phyloP scores from a whole-genome alignment of 2,797 vertebrate species.

The Ctenopoma kingsleyae region DNA sequence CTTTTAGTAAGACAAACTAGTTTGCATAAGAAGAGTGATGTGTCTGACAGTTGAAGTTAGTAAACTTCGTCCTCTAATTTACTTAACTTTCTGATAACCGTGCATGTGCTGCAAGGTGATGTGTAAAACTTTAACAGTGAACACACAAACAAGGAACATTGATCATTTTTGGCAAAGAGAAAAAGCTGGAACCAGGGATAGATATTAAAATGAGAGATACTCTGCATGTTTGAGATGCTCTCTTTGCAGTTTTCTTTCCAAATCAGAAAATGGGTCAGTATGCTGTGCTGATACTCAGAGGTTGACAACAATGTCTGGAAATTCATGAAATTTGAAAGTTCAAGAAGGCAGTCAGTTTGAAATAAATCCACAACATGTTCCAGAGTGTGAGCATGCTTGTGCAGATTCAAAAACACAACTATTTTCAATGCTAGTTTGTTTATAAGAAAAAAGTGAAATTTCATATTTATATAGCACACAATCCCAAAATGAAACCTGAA shows the following conservation, averaged over 20 bases:
- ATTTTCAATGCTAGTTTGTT: slow-evolving; percentile 8
- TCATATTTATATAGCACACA: neutral
- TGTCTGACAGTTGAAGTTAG: slow-evolving; percentile 27
- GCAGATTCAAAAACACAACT: slow-evolving; percentile 11
- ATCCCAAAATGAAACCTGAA: slow-evolving; percentile 9
- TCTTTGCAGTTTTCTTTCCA: slow-evolving; percentile 39
- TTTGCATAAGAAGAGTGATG: slow-evolving; percentile 43
- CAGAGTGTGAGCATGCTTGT: neutral
- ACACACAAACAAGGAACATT: too few species aligned
- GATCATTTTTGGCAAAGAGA: too few species aligned
- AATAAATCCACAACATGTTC: slow-evolving; percentile 2
- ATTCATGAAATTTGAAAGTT: slow-evolving; percentile 47
- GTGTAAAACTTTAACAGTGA: too few species aligned
- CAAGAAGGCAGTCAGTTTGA: slow-evolving; percentile 40
- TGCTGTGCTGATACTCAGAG: too few species aligned
- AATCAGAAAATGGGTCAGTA: slow-evolving; percentile 49
- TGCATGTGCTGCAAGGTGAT: neutral
- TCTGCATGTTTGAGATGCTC: slow-evolving; percentile 39
- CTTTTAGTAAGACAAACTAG: slow-evolving; percentile 38
- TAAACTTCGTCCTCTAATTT: slow-evolving; percentile 32
- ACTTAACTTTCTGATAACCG: slow-evolving; percentile 19
- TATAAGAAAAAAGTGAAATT: slow-evolving; percentile 4
- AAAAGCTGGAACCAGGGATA: too few species aligned
- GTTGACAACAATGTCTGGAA: slow-evolving; percentile 58
- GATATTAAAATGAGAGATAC: too few species aligned